Conservation (phyloP, 1,140 invertebrate genomes). For the Radopholus similis region DNA sequence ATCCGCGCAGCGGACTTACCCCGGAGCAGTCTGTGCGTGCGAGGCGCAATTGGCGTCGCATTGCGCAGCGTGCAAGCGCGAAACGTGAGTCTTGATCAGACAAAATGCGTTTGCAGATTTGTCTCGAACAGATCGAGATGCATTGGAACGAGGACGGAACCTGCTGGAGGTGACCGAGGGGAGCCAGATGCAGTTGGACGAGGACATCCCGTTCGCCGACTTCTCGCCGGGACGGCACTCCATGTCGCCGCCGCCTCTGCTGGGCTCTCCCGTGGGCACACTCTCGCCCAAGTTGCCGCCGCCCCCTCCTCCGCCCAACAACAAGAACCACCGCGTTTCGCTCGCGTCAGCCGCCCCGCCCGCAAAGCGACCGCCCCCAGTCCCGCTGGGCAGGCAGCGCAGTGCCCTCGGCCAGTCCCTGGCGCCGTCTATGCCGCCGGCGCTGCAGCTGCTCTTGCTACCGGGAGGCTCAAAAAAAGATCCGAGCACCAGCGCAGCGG, state of each 20-base stretch:
- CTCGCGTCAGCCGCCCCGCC: neutral
- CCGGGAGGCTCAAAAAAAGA: constrained; percentile 8
- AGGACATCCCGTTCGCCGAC: constrained; percentile 45
- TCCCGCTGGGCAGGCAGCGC: constrained; percentile 10
- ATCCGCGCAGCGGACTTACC: neutral
- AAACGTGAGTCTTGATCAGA: constrained; percentile 34
- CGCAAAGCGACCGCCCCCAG: neutral
- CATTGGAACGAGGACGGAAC: constrained; percentile 24
- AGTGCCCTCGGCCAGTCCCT: constrained; percentile 28
- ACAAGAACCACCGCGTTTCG: neutral
- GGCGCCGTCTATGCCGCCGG: constrained; percentile 17
- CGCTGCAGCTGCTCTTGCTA: constrained; percentile 1
- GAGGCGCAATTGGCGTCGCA: constrained; percentile 43
- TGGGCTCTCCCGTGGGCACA: too few species aligned
- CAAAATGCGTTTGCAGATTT: neutral
- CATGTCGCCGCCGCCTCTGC: neutral
- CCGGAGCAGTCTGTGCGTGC: constrained; percentile 28
- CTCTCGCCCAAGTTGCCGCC: too few species aligned
- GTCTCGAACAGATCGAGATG: constrained; percentile 18
- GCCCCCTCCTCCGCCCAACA: neutral
- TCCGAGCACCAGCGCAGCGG: constrained; percentile 24
- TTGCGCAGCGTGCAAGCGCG: constrained; percentile 43
- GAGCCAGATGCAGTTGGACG: neutral
- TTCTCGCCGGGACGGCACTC: constrained; percentile 28
- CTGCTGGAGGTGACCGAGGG: neutral